phyloP scores from a whole-genome alignment of 1,140 invertebrate species.

The Paracyclopina nana region DNA sequence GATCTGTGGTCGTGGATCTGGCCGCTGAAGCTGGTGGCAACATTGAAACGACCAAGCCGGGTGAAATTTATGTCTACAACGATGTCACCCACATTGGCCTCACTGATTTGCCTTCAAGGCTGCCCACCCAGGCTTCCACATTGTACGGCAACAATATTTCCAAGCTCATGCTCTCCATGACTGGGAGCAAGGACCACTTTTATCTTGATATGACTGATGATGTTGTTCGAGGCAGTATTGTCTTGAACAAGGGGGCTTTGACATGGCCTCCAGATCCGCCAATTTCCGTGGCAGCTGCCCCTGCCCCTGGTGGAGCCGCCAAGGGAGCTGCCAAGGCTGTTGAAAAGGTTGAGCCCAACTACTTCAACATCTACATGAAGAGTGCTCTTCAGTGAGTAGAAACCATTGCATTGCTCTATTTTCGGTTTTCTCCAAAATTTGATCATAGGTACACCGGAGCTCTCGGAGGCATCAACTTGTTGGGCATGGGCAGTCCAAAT shows the following conservation, averaged over 20 bases:
- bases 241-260: constrained; percentile 49
- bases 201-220: constrained; percentile 61
- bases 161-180: constrained; percentile 61
- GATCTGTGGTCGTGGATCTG: constrained; percentile 69
- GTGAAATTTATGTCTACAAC: constrained; percentile 46
- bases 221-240: constrained; percentile 58
- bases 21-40: constrained; percentile 76
- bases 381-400: too few species aligned
- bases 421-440: constrained; percentile 18
- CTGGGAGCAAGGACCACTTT: constrained; percentile 46
- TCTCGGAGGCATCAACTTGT: constrained; percentile 40
- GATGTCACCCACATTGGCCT: constrained; percentile 67
- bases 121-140: constrained; percentile 65
- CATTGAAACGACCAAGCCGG: constrained; percentile 58
- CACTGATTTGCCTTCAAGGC: constrained; percentile 58
- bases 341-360: constrained; percentile 26
- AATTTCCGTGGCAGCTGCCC: constrained; percentile 27
- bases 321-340: constrained; percentile 16
- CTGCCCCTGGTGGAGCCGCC: constrained; percentile 27
- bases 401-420: constrained; percentile 13
- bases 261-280: constrained; percentile 53
- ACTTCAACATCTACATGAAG: constrained; percentile 37
- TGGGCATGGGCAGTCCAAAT: constrained; percentile 57
- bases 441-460: constrained; percentile 31
- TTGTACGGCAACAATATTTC: constrained; percentile 77